Conservation (phyloP, 2,113 vertebrate species). For the Arizona elegans region DNA sequence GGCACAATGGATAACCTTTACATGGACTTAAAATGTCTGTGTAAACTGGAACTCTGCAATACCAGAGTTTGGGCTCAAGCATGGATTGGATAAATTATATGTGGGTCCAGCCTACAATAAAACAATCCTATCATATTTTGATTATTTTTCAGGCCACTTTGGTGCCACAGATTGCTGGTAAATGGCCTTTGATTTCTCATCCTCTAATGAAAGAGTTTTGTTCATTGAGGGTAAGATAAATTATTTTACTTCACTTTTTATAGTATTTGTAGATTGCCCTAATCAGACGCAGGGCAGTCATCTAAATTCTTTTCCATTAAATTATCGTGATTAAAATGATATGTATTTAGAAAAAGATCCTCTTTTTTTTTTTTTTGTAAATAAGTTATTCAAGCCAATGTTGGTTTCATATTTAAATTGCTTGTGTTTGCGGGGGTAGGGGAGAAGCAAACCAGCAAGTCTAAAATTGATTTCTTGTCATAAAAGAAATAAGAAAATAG, state of each 20-base stretch:
- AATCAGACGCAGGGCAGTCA: not conserved
- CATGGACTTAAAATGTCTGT: not conserved
- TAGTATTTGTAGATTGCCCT: not conserved
- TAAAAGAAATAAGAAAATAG: not conserved
- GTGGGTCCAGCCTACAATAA: not conserved
- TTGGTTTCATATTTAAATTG: not conserved
- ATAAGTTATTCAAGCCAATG: not conserved
- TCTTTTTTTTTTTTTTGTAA: not conserved
- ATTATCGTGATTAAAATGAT: not conserved
- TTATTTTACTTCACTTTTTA: not conserved
- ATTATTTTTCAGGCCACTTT: not conserved
- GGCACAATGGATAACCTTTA: not conserved
- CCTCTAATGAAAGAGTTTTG: not conserved
- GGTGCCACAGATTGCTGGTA: not conserved
- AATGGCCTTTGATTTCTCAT: not conserved
- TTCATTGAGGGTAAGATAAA: not conserved
- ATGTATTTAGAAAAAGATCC: not conserved
- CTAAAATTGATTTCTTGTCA: conserved; percentile 7
- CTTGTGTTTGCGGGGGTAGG: not conserved
- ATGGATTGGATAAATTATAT: not conserved
- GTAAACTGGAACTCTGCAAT: not conserved
- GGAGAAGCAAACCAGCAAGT: not conserved
- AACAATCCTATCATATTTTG: not conserved
- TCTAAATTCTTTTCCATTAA: not conserved
- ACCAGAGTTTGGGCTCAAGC: not conserved